Percentiles rank a stretch among this genome's conserved stretches.
Evolutionary conservation across 2,113 vertebrate species (phyloP).

Genomic region (Phoxinus phoxinus): DNA sequence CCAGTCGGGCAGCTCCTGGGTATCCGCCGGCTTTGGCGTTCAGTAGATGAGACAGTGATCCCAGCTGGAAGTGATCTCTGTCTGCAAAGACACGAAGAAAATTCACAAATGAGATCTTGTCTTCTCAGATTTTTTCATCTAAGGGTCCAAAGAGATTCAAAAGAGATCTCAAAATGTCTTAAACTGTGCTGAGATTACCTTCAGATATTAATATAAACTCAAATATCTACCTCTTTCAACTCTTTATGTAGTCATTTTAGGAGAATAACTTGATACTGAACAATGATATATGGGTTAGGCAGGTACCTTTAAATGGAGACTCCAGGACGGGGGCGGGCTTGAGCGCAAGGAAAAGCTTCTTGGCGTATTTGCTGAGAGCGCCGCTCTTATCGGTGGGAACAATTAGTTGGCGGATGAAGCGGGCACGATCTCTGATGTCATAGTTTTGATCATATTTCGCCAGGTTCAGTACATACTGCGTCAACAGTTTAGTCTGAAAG

Average conservation of each 20-base stretch:
- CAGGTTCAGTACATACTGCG: constrained; percentile 96
- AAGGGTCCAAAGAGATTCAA: neutral
- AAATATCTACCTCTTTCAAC: neutral
- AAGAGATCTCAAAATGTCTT: neutral
- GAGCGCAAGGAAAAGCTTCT: constrained; percentile 96
- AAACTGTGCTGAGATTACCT: neutral
- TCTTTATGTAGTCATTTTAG: neutral
- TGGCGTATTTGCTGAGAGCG: constrained; percentile 94
- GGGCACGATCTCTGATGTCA: constrained; percentile 92
- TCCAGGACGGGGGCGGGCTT: constrained; percentile 94
- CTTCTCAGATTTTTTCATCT: neutral
- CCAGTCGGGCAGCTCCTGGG: constrained; percentile 97
- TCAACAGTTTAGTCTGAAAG: constrained; percentile 92
- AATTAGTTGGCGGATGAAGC: constrained; percentile 96
- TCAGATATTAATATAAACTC: too few species aligned
- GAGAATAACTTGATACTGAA: neutral
- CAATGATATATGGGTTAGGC: neutral
- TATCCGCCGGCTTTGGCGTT: constrained; percentile 96
- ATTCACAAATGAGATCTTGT: neutral
- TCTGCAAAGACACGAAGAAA: constrained; percentile 71
- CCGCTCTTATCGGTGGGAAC: constrained; percentile 96
- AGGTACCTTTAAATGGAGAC: constrained; percentile 97
- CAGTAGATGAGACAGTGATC: constrained; percentile 94
- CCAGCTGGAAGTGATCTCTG: constrained; percentile 97
- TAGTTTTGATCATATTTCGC: constrained; percentile 99